Percentiles rank a stretch among this genome's conserved stretches.
Conservation (phyloP, 2,888 invertebrate species). For the Diarsia rubi region DNA sequence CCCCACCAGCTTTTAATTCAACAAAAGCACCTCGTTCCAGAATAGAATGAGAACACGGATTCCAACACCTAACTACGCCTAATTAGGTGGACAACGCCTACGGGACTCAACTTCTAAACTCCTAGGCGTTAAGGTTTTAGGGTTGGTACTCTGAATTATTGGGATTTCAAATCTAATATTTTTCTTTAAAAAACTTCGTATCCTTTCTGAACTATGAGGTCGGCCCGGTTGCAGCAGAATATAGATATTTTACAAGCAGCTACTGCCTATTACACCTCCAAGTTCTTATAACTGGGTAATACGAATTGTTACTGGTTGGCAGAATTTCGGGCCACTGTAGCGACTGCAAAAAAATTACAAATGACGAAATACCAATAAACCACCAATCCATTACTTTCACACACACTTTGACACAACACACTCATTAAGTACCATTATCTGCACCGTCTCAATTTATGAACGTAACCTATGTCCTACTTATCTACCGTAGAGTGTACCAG, state of each 20-base stretch:
- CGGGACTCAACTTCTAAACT: conserved; percentile 76
- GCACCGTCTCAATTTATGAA: conserved; percentile 58
- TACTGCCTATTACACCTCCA: background rate
- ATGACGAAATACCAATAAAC: conserved; percentile 9
- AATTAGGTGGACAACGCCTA: conserved; percentile 87
- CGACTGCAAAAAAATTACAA: no score
- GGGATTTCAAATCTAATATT: background rate
- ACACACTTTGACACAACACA: conserved; percentile 50
- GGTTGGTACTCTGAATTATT: conserved; percentile 68
- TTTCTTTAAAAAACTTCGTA: background rate
- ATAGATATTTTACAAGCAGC: background rate
- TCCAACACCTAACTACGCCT: conserved; percentile 87
- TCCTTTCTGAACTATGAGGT: background rate
- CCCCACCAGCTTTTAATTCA: conserved; percentile 65
- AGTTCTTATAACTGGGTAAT: background rate
- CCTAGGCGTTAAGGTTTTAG: conserved; percentile 75
- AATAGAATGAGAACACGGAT: conserved; percentile 84
- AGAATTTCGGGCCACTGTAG: background rate
- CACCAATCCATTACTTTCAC: conserved; percentile 35
- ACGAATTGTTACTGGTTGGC: background rate
- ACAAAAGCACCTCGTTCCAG: conserved; percentile 85
- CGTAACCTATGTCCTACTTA: conserved; percentile 65
- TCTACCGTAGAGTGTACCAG: conserved; percentile 42
- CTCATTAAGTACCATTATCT: conserved; percentile 60
- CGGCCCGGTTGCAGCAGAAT: background rate